Percentiles rank a stretch among this genome's conserved stretches.
These are phyloP conservation scores for Pseudomyrmex pallidus DNA, from an alignment of 1,140 invertebrate genomes.

Conservation along the genomic window DNA sequence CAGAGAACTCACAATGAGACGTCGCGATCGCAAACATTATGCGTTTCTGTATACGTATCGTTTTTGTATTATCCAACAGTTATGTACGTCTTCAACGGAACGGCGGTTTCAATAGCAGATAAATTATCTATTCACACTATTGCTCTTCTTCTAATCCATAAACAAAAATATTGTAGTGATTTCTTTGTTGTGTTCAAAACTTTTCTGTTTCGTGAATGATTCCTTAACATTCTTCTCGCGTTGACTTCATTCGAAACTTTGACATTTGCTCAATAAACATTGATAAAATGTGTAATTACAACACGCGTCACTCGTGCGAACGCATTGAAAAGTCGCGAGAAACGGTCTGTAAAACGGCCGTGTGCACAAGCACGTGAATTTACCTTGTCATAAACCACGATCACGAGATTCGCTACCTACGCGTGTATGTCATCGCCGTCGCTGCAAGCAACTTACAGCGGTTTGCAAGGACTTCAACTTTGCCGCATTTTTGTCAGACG, in stretches of 20 bases:
- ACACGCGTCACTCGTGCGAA: conserved; percentile 23
- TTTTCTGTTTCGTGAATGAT: conserved; percentile 9
- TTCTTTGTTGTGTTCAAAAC: neutral
- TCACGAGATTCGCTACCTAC: conserved; percentile 52
- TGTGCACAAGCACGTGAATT: conserved; percentile 47
- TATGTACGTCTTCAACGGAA: neutral
- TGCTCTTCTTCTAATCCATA: neutral
- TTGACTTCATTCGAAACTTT: conserved; percentile 18
- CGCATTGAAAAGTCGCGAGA: conserved; percentile 17
- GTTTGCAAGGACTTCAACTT: conserved; percentile 30
- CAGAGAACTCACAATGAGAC: neutral
- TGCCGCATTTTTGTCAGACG: conserved; percentile 36
- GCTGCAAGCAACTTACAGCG: neutral
- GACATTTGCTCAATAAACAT: conserved; percentile 51
- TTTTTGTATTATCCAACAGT: neutral
- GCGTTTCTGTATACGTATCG: neutral
- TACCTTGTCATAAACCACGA: conserved; percentile 29
- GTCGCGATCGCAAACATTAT: conserved; percentile 9
- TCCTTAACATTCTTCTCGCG: conserved; percentile 10
- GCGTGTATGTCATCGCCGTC: neutral
- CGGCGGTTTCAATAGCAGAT: neutral
- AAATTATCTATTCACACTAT: neutral
- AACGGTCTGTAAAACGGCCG: conserved; percentile 21
- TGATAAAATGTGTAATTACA: conserved; percentile 44
- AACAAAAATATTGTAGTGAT: neutral